phyloP scores from a whole-genome alignment of 2,888 invertebrate species.

The Agelastica alni region DNA sequence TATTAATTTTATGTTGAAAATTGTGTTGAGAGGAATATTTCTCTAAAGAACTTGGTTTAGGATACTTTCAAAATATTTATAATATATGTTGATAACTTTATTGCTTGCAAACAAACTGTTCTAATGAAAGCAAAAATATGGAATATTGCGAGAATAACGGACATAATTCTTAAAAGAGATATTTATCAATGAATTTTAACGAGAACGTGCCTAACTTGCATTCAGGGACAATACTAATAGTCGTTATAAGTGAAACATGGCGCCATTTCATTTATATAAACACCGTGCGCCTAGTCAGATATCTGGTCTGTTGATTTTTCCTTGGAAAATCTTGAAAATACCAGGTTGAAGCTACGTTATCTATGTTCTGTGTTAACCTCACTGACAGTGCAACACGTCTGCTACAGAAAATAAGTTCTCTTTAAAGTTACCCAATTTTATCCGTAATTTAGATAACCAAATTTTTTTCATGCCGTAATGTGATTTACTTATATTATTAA shows the following conservation, averaged over 20 bases:
- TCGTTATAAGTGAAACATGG: slow-evolving; percentile 57
- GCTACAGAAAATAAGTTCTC: too few species aligned
- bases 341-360: slow-evolving; percentile 18
- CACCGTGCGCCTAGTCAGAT: slow-evolving; percentile 51
- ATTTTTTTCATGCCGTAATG: too few species aligned
- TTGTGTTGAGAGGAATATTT: too few species aligned
- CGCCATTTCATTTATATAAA: slow-evolving; percentile 60
- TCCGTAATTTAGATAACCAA: too few species aligned
- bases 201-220: slow-evolving; percentile 54
- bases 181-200: slow-evolving; percentile 54
- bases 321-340: slow-evolving; percentile 33
- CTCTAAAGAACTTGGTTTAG: too few species aligned
- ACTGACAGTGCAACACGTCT: background rate
- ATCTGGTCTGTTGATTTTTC: slow-evolving; percentile 44
- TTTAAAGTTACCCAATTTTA: too few species aligned
- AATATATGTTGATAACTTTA: background rate
- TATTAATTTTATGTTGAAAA: too few species aligned
- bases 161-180: slow-evolving; percentile 48
- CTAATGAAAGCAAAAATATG: slow-evolving; percentile 1
- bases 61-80: too few species aligned
- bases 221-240: slow-evolving; percentile 56
- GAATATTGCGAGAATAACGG: slow-evolving; percentile 16
- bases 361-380: slow-evolving; percentile 2
- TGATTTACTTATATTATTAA: too few species aligned
- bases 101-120: background rate